Evolutionary conservation across 2,797 vertebrate species (phyloP).

Genomic region (Coracias cyanogaster): DNA sequence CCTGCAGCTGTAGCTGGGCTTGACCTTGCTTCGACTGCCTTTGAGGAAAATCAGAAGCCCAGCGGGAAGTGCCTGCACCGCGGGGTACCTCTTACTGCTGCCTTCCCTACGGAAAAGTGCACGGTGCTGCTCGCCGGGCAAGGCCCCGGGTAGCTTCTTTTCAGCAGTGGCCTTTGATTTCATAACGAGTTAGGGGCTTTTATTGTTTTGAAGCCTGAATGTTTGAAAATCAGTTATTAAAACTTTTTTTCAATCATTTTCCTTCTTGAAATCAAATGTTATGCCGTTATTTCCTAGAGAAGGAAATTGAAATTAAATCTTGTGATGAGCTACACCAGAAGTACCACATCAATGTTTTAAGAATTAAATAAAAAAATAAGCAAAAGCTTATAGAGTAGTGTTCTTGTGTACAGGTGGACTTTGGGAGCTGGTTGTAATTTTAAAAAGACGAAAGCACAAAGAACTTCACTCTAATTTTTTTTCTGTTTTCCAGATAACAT

Average conservation of each 20-base stretch:
- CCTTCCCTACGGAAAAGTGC: background rate
- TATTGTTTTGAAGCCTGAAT: background rate
- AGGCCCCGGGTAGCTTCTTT: background rate
- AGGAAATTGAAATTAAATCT: background rate
- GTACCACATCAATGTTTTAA: background rate
- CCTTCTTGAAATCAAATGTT: background rate
- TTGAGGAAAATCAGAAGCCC: background rate
- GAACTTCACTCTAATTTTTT: background rate
- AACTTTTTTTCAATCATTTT: background rate
- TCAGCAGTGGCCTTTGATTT: background rate
- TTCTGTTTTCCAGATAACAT: background rate
- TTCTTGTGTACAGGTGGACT: background rate
- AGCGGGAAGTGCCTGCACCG: background rate
- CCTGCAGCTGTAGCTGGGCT: background rate
- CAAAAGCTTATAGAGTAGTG: background rate
- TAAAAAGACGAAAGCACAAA: background rate
- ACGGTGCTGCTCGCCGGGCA: background rate
- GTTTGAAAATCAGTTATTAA: background rate
- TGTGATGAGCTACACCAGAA: background rate
- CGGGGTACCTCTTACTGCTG: background rate
- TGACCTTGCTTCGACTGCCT: background rate
- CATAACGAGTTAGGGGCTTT: background rate
- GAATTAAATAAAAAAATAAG: background rate
- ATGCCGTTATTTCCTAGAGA: background rate
- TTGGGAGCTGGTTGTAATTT: background rate